These are phyloP conservation scores for Gnathonemus longibarbis DNA, from an alignment of 2,113 vertebrate genomes.

Conservation along the genomic window DNA sequence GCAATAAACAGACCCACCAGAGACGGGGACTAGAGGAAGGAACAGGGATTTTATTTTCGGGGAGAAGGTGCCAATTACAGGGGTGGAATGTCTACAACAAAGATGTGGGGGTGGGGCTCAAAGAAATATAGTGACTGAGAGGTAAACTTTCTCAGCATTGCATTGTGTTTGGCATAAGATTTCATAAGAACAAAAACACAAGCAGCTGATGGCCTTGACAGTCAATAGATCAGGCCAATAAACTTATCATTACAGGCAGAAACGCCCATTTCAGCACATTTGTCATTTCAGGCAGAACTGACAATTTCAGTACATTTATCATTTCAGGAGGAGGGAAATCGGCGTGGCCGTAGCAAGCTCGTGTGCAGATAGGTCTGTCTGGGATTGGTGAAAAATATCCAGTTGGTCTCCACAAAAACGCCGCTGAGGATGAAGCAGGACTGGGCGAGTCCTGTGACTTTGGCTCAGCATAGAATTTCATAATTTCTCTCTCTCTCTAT, in stretches of 20 bases:
- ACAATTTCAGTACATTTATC: not conserved
- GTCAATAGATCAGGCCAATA: not conserved
- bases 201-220: not conserved
- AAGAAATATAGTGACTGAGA: not conserved
- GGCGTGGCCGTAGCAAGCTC: not conserved
- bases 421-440: not conserved
- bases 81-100: not conserved
- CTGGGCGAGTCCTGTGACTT: not conserved
- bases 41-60: not conserved
- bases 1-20: not conserved
- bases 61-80: not conserved
- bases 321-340: not conserved
- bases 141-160: not conserved
- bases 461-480: not conserved
- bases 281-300: not conserved
- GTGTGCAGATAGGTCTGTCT: not conserved
- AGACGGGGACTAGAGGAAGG: not conserved
- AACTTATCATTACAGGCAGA: not conserved
- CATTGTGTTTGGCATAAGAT: not conserved
- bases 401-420: not conserved
- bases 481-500: not conserved
- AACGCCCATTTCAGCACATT: not conserved
- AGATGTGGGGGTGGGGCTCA: not conserved
- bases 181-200: not conserved
- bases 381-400: not conserved